Evolutionary conservation across 2,888 invertebrate species (phyloP), one percentile per base, ranked within the genome.

Genomic region (Aplocera efformata): DNA sequence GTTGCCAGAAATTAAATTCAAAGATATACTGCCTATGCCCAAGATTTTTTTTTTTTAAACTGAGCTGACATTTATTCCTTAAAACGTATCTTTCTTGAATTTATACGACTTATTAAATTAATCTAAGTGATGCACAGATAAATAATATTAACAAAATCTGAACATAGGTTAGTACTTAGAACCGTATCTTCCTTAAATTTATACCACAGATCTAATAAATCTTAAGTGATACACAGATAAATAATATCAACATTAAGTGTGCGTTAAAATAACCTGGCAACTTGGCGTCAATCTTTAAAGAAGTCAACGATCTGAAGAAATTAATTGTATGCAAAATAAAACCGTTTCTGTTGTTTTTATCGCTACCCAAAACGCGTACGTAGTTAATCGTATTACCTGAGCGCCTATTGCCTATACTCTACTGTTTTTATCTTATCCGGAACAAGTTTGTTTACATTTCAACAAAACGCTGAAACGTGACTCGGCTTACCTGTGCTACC

Each of bases 371-470:
- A 73, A 67, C 53, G 62, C 53, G 31, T 38, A 38, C 40, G 13
- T 28, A 26, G 38, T 10, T 52, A 56, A 17, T 17, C 8, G 52
- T 57, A n/a, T n/a, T n/a, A 63, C 56, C 49, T 50, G 43, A 49
- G 49, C 56, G 56, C 52, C 39, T 52, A 42, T 52, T 42, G 32
- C 47, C 48, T 54, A 35, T 47, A 58, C 60, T 63, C 63, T 60
- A 71, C 65, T 72, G 73, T 79, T 79, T 79, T 82, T 84, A 85
- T 85, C 85, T 84, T 85, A 85, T 85, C 84, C 83, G 83, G 79
- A 82, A 84, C 78, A 79, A 81, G 79, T 83, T 83, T 85, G 85
- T 84, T 85, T 85, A 84, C 81, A 82, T 83, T 84, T 74, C 68
- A 75, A 83, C 79, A 80, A 81, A 83, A 83, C 76, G 74, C 71